Conservation (phyloP, 2,888 invertebrate genomes). For the Nudaria mundana region DNA sequence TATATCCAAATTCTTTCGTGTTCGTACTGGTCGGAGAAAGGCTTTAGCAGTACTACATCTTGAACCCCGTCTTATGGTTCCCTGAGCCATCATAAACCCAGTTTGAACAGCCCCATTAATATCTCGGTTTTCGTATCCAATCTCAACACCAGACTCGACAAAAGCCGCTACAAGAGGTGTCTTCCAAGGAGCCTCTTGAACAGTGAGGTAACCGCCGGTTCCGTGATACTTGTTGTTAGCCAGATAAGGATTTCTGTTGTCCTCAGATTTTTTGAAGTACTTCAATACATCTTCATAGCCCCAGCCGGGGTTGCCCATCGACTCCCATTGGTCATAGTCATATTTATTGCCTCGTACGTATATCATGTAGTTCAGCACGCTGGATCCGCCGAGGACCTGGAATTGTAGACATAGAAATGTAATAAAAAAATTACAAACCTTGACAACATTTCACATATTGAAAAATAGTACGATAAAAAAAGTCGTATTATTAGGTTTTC, state of each 20-base stretch:
- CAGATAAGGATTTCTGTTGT: constrained; percentile 92
- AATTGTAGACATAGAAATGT: constrained; percentile 25
- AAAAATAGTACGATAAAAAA: too few species aligned
- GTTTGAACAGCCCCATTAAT: constrained; percentile 91
- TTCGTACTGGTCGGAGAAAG: constrained; percentile 88
- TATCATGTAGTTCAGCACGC: constrained; percentile 94
- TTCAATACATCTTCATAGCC: constrained; percentile 90
- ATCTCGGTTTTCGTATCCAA: constrained; percentile 92
- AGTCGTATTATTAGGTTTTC: too few species aligned
- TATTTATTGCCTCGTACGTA: constrained; percentile 91
- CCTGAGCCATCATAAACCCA: constrained; percentile 91
- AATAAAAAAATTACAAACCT: neutral
- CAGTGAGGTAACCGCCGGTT: constrained; percentile 87
- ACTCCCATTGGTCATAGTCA: constrained; percentile 95
- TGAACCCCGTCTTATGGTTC: constrained; percentile 88
- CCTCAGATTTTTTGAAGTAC: constrained; percentile 95
- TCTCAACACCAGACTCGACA: constrained; percentile 89
- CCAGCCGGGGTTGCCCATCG: constrained; percentile 94
- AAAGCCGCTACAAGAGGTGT: constrained; percentile 91
- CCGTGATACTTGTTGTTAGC: constrained; percentile 86
- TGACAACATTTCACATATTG: too few species aligned
- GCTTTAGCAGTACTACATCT: constrained; percentile 94
- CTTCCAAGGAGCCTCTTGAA: constrained; percentile 92
- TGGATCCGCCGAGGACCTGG: constrained; percentile 91
- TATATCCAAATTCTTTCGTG: constrained; percentile 89